Base-by-base conservation (phyloP, 1,140 invertebrate species). In the Sinonovacula constricta region DNA sequence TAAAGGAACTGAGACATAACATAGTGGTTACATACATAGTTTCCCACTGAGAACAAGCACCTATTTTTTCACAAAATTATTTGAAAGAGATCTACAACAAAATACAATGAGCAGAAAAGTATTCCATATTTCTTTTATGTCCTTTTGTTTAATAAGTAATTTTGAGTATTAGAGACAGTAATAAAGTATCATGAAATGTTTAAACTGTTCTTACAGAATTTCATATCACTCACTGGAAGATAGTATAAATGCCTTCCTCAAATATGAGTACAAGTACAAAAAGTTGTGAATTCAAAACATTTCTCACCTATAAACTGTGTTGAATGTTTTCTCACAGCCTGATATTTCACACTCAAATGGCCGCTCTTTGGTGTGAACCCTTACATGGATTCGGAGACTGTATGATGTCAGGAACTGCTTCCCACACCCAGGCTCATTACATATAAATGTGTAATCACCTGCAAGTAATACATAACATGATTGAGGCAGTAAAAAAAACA, bases 391-490 rank as follows among this genome's bases (percentile, higher is more conserved):
- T 92, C 98, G 98, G 71, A 98, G 92, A 91, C 96, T 97, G 92
- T 98, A 98, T 15, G 91, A 98, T 14, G 97, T 98, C 28, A 98
- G 93, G 92, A 98, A 99, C 63, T 95, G 95, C 92, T 98, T 98
- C 53, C 95, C 95, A 92, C 97, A 99, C 80, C 93, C 94, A 71
- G 94, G 93, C 90, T 97, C 95, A 33, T 95, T 93, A 91, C 97
- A 98, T 91, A 96, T 95, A 92, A 98, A 98, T 86, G 95, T 94
- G 92, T 96, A 98, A 93, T 98, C 97, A 87, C 97, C 97, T 97
- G 92, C 36, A 80, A 83, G 79, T 45, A 85, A 93, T 93, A 83
- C 22, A 30, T 22, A 54, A 54, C 3, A 56, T 24, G n/a, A n/a
- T n/a, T n/a, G n/a, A n/a, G n/a, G n/a, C n/a, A n/a, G n/a, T n/a